Conservation (phyloP, 2,797 vertebrate genomes). For the Acanthurus lineatus region DNA sequence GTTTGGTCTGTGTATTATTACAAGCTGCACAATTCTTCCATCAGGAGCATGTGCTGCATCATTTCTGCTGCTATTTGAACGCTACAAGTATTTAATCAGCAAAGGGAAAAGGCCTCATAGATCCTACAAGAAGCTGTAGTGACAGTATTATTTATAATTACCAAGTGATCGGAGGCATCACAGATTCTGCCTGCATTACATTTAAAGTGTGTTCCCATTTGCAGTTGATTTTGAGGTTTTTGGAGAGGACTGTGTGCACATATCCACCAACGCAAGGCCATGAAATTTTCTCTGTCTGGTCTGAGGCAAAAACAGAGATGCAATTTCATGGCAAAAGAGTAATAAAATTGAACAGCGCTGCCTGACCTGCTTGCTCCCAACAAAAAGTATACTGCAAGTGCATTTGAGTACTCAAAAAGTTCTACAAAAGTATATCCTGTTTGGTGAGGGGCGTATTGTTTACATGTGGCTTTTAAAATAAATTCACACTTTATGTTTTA, state of each 20-base stretch:
- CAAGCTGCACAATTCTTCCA: slow-evolving; percentile 43
- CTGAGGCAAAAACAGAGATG: slow-evolving; percentile 59
- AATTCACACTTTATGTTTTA: background rate
- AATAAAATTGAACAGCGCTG: slow-evolving; percentile 52
- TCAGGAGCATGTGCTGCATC: slow-evolving; percentile 27
- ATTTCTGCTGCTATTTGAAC: slow-evolving; percentile 24
- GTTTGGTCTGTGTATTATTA: slow-evolving; percentile 57
- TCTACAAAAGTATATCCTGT: slow-evolving; percentile 9
- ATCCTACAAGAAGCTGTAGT: slow-evolving; percentile 45
- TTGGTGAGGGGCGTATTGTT: background rate
- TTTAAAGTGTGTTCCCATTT: slow-evolving; percentile 53
- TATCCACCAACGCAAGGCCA: slow-evolving; percentile 31
- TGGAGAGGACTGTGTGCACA: slow-evolving; percentile 7
- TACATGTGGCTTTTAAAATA: background rate
- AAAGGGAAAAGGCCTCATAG: slow-evolving; percentile 33
- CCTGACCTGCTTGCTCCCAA: slow-evolving; percentile 35
- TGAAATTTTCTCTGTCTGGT: slow-evolving; percentile 55
- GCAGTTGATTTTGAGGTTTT: slow-evolving; percentile 45
- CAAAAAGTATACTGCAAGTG: slow-evolving; percentile 13
- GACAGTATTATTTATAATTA: slow-evolving; percentile 62
- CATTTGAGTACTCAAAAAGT: slow-evolving; percentile 31
- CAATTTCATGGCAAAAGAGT: slow-evolving; percentile 71
- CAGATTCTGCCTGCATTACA: slow-evolving; percentile 39
- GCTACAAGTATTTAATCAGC: slow-evolving; percentile 62
- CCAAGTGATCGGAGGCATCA: slow-evolving; percentile 59